Percentiles rank a stretch among this genome's conserved stretches.
These are phyloP conservation scores for Sesamia nonagrioides DNA, from an alignment of 1,140 invertebrate species.

Conservation along the genomic window DNA sequence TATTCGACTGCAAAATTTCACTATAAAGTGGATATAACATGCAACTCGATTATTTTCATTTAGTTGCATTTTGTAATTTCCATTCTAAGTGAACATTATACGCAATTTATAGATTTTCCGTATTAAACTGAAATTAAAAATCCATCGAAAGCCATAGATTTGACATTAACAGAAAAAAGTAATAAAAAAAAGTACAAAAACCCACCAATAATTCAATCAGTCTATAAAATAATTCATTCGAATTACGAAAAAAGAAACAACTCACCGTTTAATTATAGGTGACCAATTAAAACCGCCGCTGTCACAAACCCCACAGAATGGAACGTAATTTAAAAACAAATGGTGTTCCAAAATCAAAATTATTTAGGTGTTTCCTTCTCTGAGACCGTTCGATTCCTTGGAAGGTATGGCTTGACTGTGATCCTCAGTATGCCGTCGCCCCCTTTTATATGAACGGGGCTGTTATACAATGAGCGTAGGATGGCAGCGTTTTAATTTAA, in stretches of 20 bases:
- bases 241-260: conserved; percentile 7
- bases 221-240: background rate
- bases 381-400: conserved; percentile 9
- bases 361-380: background rate
- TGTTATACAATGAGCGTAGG: conserved; percentile 40
- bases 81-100: too few species aligned
- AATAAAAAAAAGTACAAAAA: background rate
- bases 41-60: too few species aligned
- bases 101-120: too few species aligned
- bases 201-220: background rate
- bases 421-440: background rate
- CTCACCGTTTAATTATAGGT: conserved; percentile 40
- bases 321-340: conserved; percentile 43
- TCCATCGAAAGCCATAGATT: too few species aligned
- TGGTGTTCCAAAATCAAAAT: conserved; percentile 30
- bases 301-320: conserved; percentile 44
- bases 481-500: background rate
- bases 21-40: too few species aligned
- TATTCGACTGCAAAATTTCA: too few species aligned
- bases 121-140: too few species aligned
- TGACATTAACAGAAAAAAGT: background rate
- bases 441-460: conserved; percentile 41
- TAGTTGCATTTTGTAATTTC: too few species aligned
- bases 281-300: conserved; percentile 9
- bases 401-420: conserved; percentile 40